phyloP scores from a whole-genome alignment of 2,888 invertebrate species.

The Helleia helle region DNA sequence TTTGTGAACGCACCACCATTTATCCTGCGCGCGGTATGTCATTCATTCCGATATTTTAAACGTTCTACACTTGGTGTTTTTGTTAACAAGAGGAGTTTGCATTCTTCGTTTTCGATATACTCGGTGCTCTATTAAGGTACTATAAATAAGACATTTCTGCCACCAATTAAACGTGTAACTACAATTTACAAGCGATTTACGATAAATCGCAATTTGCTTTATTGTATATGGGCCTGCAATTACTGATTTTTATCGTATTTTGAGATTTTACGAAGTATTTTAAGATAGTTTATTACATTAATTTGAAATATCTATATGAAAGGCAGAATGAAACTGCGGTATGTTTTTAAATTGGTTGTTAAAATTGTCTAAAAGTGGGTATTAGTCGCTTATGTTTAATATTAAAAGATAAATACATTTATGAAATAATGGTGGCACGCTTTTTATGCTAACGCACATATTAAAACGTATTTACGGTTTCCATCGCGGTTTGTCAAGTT shows the following conservation, averaged over 20 bases:
- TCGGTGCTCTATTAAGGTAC: not conserved
- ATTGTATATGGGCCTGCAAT: conserved; percentile 2
- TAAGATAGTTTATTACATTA: no score
- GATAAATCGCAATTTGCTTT: conserved; percentile 1
- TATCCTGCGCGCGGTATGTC: conserved; percentile 72
- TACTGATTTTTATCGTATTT: conserved; percentile 12
- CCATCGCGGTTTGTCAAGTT: no score
- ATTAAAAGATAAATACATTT: no score
- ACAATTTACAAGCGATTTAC: not conserved
- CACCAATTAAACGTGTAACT: not conserved
- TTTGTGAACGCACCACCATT: conserved; percentile 64
- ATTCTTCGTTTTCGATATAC: conserved; percentile 35
- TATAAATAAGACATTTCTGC: not conserved
- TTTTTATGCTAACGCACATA: no score
- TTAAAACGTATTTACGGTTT: no score
- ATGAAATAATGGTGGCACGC: no score
- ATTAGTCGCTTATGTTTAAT: no score
- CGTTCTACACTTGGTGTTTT: conserved; percentile 56
- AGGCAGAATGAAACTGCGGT: no score
- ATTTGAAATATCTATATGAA: no score
- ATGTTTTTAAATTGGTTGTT: no score
- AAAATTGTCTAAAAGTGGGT: no score
- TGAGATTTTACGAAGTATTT: no score
- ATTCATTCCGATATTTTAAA: conserved; percentile 74
- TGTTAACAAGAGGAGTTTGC: conserved; percentile 52